Base-by-base conservation (phyloP, 92 coral and sea anemone genomes). In the Scolanthus callimorphus region DNA sequence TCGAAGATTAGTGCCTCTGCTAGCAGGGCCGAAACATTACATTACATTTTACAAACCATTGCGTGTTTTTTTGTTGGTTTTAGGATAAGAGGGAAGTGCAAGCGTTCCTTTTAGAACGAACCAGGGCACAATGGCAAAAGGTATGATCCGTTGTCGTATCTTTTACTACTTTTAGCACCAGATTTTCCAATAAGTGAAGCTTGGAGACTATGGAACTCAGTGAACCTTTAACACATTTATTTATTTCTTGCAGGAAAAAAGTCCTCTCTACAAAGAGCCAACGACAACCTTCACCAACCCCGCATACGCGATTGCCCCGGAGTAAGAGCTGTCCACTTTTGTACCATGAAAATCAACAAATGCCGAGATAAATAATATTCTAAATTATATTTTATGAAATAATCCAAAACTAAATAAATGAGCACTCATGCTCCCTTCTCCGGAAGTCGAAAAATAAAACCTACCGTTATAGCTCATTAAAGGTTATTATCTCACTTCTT, bases 271-370 rank as follows among this genome's bases (percentile, higher is more conserved):
- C 73, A 88, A 88, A 56, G 85, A 71, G 27, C 91, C 98, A 20
- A 92, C 85, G 62, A 80, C 96, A 20, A 92, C 98, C 0, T 85
- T 88, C 60, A 83, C 89, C 41, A 92, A 92, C 60, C 98, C 98
- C 19, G 86, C 89, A 1, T 92, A 75, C 50, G 96, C 90, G 52
- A 20, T 9, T 10, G 52, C 12, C 12, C n/a, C n/a, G n/a, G n/a
- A n/a, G n/a, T n/a, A n/a, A n/a, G n/a, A n/a, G n/a, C n/a, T n/a
- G n/a, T n/a, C n/a, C n/a, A n/a, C n/a, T n/a, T n/a, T n/a, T n/a
- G n/a, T n/a, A n/a, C n/a, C n/a, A n/a, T n/a, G n/a, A n/a, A n/a
- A n/a, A n/a, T n/a, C n/a, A n/a, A n/a, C n/a, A n/a, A n/a, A n/a
- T n/a, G n/a, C n/a, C n/a, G n/a, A n/a, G n/a, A n/a, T n/a, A n/a